Base-by-base conservation (phyloP, 2,888 invertebrate species). In the Drosophila koepferae region DNA sequence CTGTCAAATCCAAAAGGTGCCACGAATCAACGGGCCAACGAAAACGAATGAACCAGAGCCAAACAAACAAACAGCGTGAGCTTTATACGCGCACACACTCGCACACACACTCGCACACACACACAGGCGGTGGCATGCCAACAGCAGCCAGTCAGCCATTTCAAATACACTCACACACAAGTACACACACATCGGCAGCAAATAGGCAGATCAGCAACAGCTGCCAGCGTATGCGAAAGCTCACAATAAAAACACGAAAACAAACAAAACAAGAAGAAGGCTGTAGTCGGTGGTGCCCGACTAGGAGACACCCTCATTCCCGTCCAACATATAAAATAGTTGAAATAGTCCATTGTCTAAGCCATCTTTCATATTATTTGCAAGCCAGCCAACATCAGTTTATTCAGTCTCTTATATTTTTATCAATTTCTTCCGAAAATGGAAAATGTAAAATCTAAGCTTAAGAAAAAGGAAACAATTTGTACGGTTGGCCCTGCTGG, bases 1-100 rank as follows among this genome's bases (percentile, higher is more conserved):
- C 93, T 93, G 93, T 93, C 93, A 93, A 92, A 89, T 90, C 92
- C 93, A 93, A 90, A 89, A 91, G 90, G 87, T 89, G 89, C 85
- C 86, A 81, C 91, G 88, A 88, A 87, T 85, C 86, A 82, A 79
- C 82, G 74, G 74, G 69, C 72, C 56, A 83, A 70, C 86, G 74
- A 74, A 70, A 86, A 62, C 64, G 76, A 79, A 75, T 70, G 68
- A 77, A 71, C 75, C 72, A 54, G 61, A 54, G 55, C 60, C 81
- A 65, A 80, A 74, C 76, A 81, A 82, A 79, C 80, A 81, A 82
- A 66, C 72, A 72, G 67, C 56, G 62, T 59, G 65, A 63, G 51
- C 63, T 59, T 66, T 56, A 51, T 28, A 61, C 58, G 59, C 59
- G 72, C 36, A 48, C 34, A 61, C 49, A 65, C 12, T 62, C 38